Base-by-base conservation (phyloP, 2,888 invertebrate species). In the Hypercompe scribonia region DNA sequence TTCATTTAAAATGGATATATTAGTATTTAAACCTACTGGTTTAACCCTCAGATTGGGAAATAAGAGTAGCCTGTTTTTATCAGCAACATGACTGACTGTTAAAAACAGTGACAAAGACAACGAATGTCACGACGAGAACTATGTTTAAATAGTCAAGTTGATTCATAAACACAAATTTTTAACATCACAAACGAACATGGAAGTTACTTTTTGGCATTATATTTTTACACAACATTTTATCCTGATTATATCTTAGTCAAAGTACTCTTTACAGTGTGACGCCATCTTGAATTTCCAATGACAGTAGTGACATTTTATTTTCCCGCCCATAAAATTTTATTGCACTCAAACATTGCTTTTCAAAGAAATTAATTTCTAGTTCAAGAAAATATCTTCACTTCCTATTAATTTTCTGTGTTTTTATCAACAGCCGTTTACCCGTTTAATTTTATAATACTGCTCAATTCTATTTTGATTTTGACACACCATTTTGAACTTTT, bases 401-500 rank as follows among this genome's bases (percentile, higher is more conserved):
- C 31, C 13, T 3, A 13, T 34, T 39, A 18, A 28, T 10, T 58
- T 65, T 71, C 21, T 39, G 50, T 65, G 28, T 46, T 18, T 24
- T 39, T 28, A 54, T 42, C 50, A 68, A 39, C 36, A 61, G 50
- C 34, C 42, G 28, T 70, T 42, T 39, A 42, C 36, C 54, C 54
- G 54, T 65, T 65, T 72, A 28, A 61, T 64, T 58, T 42, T 34
- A 13, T 54, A 71, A 69, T 73, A 76, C 75, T 75, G 80, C 72
- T 76, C 72, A 69, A 36, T 66, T 70, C 54, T 68, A 71, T 71
- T 73, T 68, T 15, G 58, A 61, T 42, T 46, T 69, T 82, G 78
- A 87, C 78, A 88, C 87, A 86, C 85, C 84, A 86, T 85, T 80
- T 83, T 78, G 75, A 79, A 76, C 71, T 76, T 68, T 71, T 71